Base-by-base conservation (phyloP, 1,140 invertebrate species). In the Bombus consobrinus region DNA sequence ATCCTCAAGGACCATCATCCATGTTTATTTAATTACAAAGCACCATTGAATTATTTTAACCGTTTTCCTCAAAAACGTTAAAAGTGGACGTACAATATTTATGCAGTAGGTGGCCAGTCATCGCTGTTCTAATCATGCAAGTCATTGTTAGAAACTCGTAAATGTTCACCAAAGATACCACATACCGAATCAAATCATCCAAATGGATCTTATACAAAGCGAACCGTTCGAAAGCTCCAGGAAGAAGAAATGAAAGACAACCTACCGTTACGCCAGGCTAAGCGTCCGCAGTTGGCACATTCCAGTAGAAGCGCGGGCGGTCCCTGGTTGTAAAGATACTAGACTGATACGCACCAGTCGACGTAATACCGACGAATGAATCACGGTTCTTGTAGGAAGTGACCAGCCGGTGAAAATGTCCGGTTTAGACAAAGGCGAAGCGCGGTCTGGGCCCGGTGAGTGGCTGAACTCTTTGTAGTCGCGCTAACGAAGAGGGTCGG, bases 401-500 rank as follows among this genome's bases (percentile, higher is more conserved):
- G 82, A 77, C 73, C 66, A 47, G 37, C 75, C 64, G 39, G 75
- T 84, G 83, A 72, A 84, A 84, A 84, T 79, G 76, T 84, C 82
- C 82, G 64, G 76, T 79, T 71, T 84, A 84, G 83, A 80, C 76
- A 80, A 81, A 80, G 78, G 77, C 41, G 39, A 73, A n/a, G 37
- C 71, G 71, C 59, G 28, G 59, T n/a, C 59, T 62, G n/a, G 59
- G 72, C 41, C 9, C n/a, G 57, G 41, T 53, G 41, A 39, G 57
- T 77, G 69, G 69, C 77, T 73, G 41, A 28, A 59, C 78, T 80
- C 81, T 85, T 85, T 85, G 83, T 75, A 59, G 84, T 74, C 73
- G 77, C 64, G 75, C 90, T 91, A 91, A 91, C 90, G 90, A 91
- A 91, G 85, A 91, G 90, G 87, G 85, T 88, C 76, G 81, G 69